phyloP scores from a whole-genome alignment of 1,140 invertebrate genomes.

The Rhopalosiphum padi region DNA sequence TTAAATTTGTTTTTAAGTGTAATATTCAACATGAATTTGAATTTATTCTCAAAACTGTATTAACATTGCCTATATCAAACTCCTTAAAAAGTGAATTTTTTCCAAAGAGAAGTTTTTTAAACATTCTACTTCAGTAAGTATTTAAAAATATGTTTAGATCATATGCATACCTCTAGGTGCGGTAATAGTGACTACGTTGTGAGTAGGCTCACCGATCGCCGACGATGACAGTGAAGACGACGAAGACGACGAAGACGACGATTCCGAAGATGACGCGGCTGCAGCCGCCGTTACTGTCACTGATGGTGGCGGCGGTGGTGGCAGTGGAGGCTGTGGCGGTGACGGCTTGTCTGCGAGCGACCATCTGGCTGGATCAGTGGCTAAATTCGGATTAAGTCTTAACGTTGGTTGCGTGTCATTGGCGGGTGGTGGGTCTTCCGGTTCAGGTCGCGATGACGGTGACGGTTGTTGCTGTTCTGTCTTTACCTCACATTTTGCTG shows the following conservation, averaged over 20 bases:
- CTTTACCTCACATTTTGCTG: neutral
- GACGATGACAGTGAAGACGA: neutral
- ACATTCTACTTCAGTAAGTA: too few relatives aligned
- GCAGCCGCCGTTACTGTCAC: neutral
- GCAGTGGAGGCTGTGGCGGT: neutral
- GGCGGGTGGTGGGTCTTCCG: neutral
- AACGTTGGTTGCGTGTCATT: neutral
- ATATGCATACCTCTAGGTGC: conserved; percentile 25
- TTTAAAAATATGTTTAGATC: neutral
- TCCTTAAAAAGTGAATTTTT: neutral
- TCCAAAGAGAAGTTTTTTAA: too few relatives aligned
- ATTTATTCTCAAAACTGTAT: conserved; percentile 3
- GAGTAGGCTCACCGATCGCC: neutral
- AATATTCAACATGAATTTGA: neutral
- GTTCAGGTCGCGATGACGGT: neutral
- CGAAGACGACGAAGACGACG: neutral
- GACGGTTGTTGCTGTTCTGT: neutral
- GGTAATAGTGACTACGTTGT: neutral
- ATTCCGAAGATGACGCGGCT: neutral
- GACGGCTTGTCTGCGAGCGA: neutral
- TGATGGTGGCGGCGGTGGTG: neutral
- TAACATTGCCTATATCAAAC: neutral
- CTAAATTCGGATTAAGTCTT: conserved; percentile 42
- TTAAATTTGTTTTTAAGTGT: neutral
- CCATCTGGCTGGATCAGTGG: conserved; percentile 22